Percentiles rank a stretch among this genome's conserved stretches.
Evolutionary conservation across 2,113 vertebrate genomes (phyloP).

Genomic region (Spea multiplicata): DNA sequence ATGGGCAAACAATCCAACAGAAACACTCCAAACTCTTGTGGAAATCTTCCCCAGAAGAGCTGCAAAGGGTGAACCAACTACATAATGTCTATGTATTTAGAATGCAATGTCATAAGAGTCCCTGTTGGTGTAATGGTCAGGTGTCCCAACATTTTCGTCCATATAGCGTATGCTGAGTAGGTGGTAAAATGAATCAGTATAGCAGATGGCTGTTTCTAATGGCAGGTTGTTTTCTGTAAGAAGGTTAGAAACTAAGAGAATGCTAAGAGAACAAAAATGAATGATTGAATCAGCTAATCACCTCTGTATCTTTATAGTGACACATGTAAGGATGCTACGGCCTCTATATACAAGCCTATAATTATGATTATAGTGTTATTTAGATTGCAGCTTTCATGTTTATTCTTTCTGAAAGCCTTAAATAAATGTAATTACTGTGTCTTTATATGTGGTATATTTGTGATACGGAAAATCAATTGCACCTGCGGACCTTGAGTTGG

Average conservation of each 20-base stretch:
- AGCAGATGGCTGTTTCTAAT: background rate
- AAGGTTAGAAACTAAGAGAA: background rate
- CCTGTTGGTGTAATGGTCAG: background rate
- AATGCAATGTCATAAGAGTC: background rate
- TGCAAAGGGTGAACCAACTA: background rate
- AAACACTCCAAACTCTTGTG: background rate
- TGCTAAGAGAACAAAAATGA: background rate
- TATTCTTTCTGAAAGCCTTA: no score
- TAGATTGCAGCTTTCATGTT: background rate
- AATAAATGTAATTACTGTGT: no score
- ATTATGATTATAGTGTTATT: background rate
- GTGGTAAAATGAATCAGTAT: background rate
- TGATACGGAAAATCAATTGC: no score
- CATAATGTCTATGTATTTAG: background rate
- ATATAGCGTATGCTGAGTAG: background rate
- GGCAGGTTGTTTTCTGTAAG: background rate
- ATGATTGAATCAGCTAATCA: background rate
- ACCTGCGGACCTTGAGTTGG: no score
- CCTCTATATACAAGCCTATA: background rate
- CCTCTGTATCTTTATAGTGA: background rate
- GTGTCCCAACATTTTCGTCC: background rate
- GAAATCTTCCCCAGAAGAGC: background rate
- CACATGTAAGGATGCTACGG: background rate
- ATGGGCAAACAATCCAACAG: background rate
- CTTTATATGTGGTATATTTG: no score